Percentiles rank a stretch among this genome's conserved stretches.
Conservation (phyloP, 1,140 invertebrate genomes). For the Platyscapa corneri region DNA sequence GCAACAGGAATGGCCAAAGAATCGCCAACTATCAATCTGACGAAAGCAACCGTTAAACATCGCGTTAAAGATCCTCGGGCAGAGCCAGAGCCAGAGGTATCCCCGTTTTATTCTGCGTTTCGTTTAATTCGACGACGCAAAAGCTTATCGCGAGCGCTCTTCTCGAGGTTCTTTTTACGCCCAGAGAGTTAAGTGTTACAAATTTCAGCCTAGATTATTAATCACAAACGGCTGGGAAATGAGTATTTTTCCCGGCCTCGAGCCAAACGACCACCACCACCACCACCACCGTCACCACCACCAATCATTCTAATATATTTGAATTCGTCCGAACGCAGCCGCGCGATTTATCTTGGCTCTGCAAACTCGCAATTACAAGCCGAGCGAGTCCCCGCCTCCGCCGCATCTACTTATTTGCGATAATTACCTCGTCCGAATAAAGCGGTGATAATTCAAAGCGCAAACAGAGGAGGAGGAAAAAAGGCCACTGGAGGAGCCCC, state of each 20-base stretch:
- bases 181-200: neutral
- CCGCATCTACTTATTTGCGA: neutral
- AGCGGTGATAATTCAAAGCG: neutral
- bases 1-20: neutral
- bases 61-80: no score
- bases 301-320: neutral
- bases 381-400: neutral
- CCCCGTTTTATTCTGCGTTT: neutral
- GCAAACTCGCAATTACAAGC: no score
- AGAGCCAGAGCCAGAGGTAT: no score
- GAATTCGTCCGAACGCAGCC: neutral
- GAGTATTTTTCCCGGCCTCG: neutral
- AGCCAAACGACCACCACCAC: neutral
- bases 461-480: neutral
- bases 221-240: no score
- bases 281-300: no score
- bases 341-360: neutral
- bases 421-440: neutral
- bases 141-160: no score
- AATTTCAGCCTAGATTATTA: no score
- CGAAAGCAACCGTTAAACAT: neutral
- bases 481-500: neutral
- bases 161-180: neutral
- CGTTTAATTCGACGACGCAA: neutral
- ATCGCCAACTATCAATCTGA: neutral